Evolutionary conservation across 2,888 invertebrate species (phyloP).

Genomic region (Drosophila quinaria): DNA sequence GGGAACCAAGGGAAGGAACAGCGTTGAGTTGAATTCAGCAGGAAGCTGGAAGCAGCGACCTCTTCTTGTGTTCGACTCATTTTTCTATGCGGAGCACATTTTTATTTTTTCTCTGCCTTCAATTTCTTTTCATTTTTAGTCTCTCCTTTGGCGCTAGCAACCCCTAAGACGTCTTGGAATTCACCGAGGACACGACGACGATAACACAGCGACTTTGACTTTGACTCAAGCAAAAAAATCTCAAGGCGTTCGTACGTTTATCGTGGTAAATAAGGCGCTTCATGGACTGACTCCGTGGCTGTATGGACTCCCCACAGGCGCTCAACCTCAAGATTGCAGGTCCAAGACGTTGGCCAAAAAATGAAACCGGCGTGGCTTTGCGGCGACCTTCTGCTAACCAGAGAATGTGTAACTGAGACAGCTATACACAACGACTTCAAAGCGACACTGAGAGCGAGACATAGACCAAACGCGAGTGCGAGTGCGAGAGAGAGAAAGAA

Average conservation of each 20-base stretch:
- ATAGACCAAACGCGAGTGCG: conserved; percentile 1
- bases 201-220: conserved; percentile 32
- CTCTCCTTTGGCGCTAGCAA: conserved; percentile 46
- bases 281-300: conserved; percentile 21
- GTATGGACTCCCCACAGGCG: conserved; percentile 35
- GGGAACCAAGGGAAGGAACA: not conserved
- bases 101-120: not conserved
- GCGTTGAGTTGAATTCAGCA: conserved; percentile 53
- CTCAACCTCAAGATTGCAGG: conserved; percentile 56
- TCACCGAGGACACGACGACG: conserved; percentile 9
- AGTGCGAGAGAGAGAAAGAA: conserved; percentile 20
- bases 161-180: conserved; percentile 70
- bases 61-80: conserved; percentile 1
- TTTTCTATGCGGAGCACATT: conserved; percentile 11
- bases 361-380: conserved; percentile 74
- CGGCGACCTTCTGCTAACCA: conserved; percentile 72
- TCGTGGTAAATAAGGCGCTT: conserved; percentile 54
- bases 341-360: conserved; percentile 60
- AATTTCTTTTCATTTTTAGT: conserved; percentile 6
- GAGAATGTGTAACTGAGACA: conserved; percentile 62
- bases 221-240: conserved; percentile 64
- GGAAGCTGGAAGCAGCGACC: conserved; percentile 34
- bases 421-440: not conserved
- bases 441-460: not conserved
- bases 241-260: conserved; percentile 35